A percentile compares a stretch with the other conserved stretches of the same genome.
These are phyloP conservation scores for Cyclargus thomasi DNA, from an alignment of 1,140 invertebrate species.

Conservation along the genomic window DNA sequence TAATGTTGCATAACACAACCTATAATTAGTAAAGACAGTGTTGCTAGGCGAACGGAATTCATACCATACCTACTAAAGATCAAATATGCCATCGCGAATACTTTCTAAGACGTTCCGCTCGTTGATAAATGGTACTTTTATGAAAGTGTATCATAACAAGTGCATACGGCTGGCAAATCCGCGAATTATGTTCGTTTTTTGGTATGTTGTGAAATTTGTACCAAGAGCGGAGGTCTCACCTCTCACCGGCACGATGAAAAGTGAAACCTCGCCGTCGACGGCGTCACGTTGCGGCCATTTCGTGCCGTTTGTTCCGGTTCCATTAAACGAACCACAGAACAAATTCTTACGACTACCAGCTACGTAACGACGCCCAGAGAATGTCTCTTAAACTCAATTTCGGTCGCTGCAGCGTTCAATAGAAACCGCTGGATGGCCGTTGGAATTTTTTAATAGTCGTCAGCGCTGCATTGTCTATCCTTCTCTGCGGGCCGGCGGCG, in stretches of 20 bases:
- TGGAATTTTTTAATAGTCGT: constrained; percentile 56
- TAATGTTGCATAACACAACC: not conserved
- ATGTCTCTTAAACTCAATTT: constrained; percentile 18
- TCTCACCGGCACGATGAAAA: constrained; percentile 71
- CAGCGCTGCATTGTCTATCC: constrained; percentile 63
- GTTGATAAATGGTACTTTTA: not conserved
- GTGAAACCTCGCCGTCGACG: constrained; percentile 62
- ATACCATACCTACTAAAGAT: too few relatives aligned
- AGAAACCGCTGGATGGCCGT: constrained; percentile 28
- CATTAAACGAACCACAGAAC: constrained; percentile 37
- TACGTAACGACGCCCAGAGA: constrained; percentile 6
- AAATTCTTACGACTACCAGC: constrained; percentile 18
- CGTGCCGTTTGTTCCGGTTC: constrained; percentile 66
- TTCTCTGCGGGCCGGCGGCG: constrained; percentile 42
- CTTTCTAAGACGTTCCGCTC: too few relatives aligned
- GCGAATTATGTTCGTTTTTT: constrained; percentile 36
- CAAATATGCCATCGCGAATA: too few relatives aligned
- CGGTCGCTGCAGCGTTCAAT: constrained; percentile 12
- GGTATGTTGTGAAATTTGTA: constrained; percentile 65
- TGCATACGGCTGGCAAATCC: constrained; percentile 14
- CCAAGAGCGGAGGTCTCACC: constrained; percentile 59
- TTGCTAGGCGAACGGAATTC: too few relatives aligned
- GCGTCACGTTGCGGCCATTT: constrained; percentile 58
- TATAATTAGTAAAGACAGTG: too few relatives aligned
- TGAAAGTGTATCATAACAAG: constrained; percentile 19